A percentile compares a stretch with the other conserved stretches of the same genome.
Evolutionary conservation across 1,140 invertebrate genomes (phyloP).

Genomic region (Teleogryllus occipitalis): DNA sequence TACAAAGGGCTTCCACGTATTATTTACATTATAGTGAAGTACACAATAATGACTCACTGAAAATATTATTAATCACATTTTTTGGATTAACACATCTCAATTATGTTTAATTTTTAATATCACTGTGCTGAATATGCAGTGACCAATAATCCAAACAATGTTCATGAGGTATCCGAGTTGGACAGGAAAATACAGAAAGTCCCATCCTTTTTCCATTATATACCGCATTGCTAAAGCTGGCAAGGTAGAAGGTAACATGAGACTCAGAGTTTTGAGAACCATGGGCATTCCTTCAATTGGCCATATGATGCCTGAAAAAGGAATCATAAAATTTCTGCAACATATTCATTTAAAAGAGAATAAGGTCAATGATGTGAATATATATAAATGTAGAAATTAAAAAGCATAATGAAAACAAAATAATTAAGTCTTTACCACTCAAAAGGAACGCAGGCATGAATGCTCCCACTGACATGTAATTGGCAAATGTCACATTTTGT

Average conservation of each 20-base stretch:
- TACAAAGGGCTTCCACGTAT: too few relatives aligned
- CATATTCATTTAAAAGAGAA: neutral
- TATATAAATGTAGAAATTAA: neutral
- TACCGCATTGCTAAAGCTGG: slow-evolving; percentile 48
- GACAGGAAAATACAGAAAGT: slow-evolving; percentile 40
- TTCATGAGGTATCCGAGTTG: slow-evolving; percentile 45
- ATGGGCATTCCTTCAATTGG: slow-evolving; percentile 51
- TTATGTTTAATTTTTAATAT: slow-evolving; percentile 24
- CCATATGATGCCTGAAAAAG: slow-evolving; percentile 49
- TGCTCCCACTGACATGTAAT: slow-evolving; percentile 45
- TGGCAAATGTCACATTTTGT: slow-evolving; percentile 45
- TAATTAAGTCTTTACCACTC: slow-evolving; percentile 35
- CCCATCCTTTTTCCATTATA: slow-evolving; percentile 48
- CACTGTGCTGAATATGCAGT: slow-evolving; percentile 29
- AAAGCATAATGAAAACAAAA: neutral
- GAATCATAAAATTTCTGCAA: neutral
- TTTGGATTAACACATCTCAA: neutral
- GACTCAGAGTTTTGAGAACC: slow-evolving; percentile 42
- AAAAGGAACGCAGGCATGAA: slow-evolving; percentile 46
- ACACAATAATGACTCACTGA: too few relatives aligned
- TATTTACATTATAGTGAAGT: too few relatives aligned
- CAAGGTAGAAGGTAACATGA: slow-evolving; percentile 47
- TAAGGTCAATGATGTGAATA: too few relatives aligned
- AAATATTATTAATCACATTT: too few relatives aligned
- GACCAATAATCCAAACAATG: slow-evolving; percentile 42